Percentiles rank a stretch among this genome's conserved stretches.
phyloP scores from a whole-genome alignment of 2,113 vertebrate genomes.

The Microcebus griseorufus region DNA sequence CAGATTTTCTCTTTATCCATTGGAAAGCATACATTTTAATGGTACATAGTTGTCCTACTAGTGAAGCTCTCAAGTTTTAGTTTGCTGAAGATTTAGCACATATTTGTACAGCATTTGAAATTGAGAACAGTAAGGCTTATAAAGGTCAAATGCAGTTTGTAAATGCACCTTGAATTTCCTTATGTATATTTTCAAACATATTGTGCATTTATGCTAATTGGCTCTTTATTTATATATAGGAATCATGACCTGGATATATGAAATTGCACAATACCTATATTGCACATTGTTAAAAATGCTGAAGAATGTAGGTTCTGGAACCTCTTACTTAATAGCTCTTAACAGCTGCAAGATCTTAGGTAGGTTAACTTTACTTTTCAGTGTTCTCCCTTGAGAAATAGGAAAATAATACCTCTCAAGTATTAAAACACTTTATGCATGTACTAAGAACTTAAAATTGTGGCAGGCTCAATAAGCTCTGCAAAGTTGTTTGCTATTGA shows the following conservation, averaged over 20 bases:
- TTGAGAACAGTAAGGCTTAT: neutral
- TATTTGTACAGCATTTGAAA: neutral
- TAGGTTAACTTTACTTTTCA: neutral
- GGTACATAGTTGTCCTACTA: neutral
- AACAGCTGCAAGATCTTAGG: neutral
- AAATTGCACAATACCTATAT: neutral
- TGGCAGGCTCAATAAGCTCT: neutral
- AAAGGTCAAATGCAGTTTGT: neutral
- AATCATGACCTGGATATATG: neutral
- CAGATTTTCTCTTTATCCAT: neutral
- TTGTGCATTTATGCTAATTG: neutral
- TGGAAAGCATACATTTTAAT: conserved; percentile 10
- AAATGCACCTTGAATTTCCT: neutral
- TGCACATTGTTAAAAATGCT: neutral
- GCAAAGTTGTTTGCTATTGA: neutral
- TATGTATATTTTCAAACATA: neutral
- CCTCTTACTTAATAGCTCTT: neutral
- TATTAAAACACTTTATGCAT: neutral
- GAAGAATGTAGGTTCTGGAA: neutral
- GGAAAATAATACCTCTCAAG: neutral
- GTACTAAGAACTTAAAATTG: neutral
- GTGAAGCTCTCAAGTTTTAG: neutral
- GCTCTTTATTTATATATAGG: neutral
- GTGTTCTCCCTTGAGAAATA: neutral
- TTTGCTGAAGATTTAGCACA: neutral